Conservation (phyloP, 2,797 vertebrate species). For the Artibeus lituratus region DNA sequence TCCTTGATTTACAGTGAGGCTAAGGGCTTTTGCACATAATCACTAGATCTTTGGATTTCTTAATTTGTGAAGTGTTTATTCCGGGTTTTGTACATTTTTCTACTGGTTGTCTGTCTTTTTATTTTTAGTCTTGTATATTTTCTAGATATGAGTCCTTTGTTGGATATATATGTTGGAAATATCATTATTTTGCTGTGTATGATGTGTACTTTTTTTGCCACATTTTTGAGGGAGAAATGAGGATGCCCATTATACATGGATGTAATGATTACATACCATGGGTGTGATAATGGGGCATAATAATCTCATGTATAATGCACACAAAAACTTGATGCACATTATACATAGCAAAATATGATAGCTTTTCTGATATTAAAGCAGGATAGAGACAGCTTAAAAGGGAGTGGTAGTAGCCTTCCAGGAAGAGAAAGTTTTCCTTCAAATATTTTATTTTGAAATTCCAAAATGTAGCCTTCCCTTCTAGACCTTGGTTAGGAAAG, state of each 20-base stretch:
- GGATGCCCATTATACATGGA: too few species aligned
- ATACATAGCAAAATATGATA: too few species aligned
- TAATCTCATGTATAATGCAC: too few species aligned
- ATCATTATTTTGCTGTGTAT: too few species aligned
- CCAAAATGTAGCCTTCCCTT: neutral
- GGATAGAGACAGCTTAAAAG: neutral
- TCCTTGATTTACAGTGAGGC: neutral
- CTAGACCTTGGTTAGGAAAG: neutral
- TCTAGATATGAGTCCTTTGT: neutral
- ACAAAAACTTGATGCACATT: too few species aligned
- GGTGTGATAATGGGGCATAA: too few species aligned
- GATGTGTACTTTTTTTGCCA: too few species aligned
- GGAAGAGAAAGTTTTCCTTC: neutral
- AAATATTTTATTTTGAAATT: conserved; percentile 8
- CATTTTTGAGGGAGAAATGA: too few species aligned
- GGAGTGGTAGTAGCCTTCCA: neutral
- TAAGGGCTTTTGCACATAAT: neutral
- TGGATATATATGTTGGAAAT: neutral
- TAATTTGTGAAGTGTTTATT: neutral
- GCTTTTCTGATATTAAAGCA: neutral
- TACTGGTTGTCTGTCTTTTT: too few species aligned
- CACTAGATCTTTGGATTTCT: neutral
- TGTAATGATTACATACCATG: too few species aligned
- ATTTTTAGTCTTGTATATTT: neutral
- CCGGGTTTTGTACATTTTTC: neutral